Base-by-base conservation (phyloP, 2,113 vertebrate genomes). In the Tetraodon nigroviridis region DNA sequence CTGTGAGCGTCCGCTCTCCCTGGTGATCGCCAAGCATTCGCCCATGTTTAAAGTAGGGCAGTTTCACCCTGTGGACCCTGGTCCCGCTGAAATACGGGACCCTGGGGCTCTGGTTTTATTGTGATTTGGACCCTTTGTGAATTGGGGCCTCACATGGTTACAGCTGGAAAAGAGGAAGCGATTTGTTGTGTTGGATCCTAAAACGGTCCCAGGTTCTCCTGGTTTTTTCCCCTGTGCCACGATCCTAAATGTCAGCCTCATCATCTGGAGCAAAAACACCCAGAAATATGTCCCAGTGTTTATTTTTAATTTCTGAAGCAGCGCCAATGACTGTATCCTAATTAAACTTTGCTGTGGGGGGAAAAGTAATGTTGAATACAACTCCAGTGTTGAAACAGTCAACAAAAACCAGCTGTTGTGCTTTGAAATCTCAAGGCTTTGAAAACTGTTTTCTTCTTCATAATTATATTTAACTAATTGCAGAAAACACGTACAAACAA, bases 231-330 rank as follows among this genome's bases (percentile, higher is more conserved):
- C 44, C 2, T 14, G 58, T 49, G 80, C 75, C 61, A 6, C 4
- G 45, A 45, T 32, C 64, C 42, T 21, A 89, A 88, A 87, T 88
- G 84, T 82, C 82, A 83, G 62, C n/a, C 71, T 55, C 65, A 56
- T 76, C 74, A 69, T 71, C 53, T 46, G 58, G 62, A 65, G 65
- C 18, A 4, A 52, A 76, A 67, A 58, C 67, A 72, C 69, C 15
- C 63, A 44, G 63, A 68, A 80, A 65, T 5, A 68, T 52, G 18
- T 17, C 4, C 11, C 3, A 42, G 73, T 77, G 53, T 65, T 29
- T 46, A 74, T 69, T 20, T 27, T 27, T 27, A 27, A 27, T 6
- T 27, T 27, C 24, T 37, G 32, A 37, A 37, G 32, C 32, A 37
- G 24, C 24, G 24, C 4, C 2, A 27, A 37, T 3, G 10, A 37